phyloP scores from a whole-genome alignment of 2,113 vertebrate genomes.

The Corythornis madagascariensis region DNA sequence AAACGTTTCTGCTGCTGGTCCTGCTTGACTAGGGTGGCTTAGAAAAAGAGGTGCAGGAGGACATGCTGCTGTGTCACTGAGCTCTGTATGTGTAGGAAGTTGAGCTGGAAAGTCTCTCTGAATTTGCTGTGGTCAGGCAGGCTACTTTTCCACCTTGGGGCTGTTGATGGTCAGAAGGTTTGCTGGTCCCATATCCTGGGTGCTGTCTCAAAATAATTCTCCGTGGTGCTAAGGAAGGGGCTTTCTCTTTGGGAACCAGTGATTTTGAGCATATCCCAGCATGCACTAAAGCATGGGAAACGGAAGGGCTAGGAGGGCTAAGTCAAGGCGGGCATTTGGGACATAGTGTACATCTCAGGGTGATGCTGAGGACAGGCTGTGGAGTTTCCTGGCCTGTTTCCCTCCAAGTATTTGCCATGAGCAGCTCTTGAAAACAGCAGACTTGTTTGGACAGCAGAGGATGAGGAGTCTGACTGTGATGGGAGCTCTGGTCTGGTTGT shows the following conservation, averaged over 20 bases:
- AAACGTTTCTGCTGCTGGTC: background rate
- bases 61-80: background rate
- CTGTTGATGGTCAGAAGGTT: background rate
- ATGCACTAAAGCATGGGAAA: background rate
- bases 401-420: background rate
- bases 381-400: fast-evolving
- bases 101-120: background rate
- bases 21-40: background rate
- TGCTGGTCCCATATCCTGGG: background rate
- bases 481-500: background rate
- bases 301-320: background rate
- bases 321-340: fast-evolving
- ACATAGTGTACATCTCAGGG: background rate
- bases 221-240: background rate
- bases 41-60: background rate
- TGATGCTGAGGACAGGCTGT: background rate
- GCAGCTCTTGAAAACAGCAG: background rate
- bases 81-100: fast-evolving
- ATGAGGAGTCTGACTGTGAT: background rate
- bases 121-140: background rate
- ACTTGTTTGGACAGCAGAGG: background rate
- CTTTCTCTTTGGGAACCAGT: background rate
- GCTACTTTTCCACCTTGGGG: background rate
- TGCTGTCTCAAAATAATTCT: background rate
- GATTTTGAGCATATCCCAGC: background rate